Evolutionary conservation across 1,140 invertebrate species (phyloP).

Genomic region (Pseudobourletiella spinata): DNA sequence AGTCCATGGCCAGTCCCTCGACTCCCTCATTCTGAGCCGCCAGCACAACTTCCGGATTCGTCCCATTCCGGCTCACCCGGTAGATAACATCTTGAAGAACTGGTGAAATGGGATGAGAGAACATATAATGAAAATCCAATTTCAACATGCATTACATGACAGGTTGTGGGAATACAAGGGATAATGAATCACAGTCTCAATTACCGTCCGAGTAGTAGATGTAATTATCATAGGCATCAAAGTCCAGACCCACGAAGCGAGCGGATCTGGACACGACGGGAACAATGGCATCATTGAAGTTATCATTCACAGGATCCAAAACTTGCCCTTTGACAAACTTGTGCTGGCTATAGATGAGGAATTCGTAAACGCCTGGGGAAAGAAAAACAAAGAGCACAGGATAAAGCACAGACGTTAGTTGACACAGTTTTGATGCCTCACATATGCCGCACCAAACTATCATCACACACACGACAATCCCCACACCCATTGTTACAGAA

Average conservation of each 20-base stretch:
- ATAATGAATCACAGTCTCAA: too few species aligned
- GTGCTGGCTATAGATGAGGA: constrained; percentile 94
- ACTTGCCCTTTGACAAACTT: constrained; percentile 93
- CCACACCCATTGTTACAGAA: neutral
- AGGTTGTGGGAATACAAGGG: too few species aligned
- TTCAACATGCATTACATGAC: too few species aligned
- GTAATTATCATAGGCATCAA: constrained; percentile 79
- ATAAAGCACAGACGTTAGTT: neutral
- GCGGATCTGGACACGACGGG: constrained; percentile 82
- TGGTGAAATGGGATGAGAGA: too few species aligned
- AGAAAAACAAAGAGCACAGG: constrained; percentile 12
- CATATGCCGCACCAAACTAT: too few species aligned
- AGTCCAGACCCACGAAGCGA: constrained; percentile 93
- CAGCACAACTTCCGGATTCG: constrained; percentile 77
- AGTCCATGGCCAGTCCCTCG: constrained; percentile 92
- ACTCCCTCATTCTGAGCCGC: constrained; percentile 96
- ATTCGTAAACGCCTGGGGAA: constrained; percentile 65
- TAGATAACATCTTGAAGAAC: constrained; percentile 96
- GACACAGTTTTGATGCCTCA: neutral
- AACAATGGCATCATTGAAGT: constrained; percentile 87
- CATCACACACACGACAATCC: too few species aligned
- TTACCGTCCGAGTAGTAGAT: constrained; percentile 84
- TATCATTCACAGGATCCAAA: constrained; percentile 74
- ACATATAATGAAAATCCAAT: too few species aligned
- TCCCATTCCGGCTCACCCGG: constrained; percentile 77